phyloP scores from a whole-genome alignment of 2,113 vertebrate genomes.

The Hoplias malabaricus region DNA sequence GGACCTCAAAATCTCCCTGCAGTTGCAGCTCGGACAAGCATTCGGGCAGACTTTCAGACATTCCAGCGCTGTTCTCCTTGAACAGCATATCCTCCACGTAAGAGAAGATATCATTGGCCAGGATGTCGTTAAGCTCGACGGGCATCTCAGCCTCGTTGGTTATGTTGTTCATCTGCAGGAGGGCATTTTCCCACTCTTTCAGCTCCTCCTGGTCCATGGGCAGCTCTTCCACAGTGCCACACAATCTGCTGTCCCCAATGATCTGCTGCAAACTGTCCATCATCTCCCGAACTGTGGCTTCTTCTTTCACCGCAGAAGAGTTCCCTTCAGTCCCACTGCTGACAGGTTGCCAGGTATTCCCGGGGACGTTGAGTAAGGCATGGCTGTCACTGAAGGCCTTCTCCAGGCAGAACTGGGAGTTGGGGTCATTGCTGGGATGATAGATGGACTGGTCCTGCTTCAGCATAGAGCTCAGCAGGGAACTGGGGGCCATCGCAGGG shows the following conservation, averaged over 20 bases:
- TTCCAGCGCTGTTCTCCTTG: slow-evolving; percentile 51
- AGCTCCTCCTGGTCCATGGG: slow-evolving; percentile 22
- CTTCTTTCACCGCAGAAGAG: slow-evolving; percentile 36
- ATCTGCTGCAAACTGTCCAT: slow-evolving; percentile 58
- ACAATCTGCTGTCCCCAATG: slow-evolving; percentile 24
- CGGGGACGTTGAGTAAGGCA: slow-evolving; percentile 61
- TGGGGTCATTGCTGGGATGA: not conserved
- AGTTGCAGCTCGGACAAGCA: slow-evolving; percentile 51
- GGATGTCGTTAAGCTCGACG: slow-evolving; percentile 36
- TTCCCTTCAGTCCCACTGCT: accelerated
- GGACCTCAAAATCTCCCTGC: not conserved
- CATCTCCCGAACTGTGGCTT: slow-evolving; percentile 51
- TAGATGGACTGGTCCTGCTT: slow-evolving; percentile 71
- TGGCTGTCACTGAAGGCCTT: slow-evolving; percentile 67
- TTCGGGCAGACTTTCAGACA: slow-evolving; percentile 33
- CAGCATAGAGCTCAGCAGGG: slow-evolving; percentile 73
- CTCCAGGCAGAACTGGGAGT: slow-evolving; percentile 63
- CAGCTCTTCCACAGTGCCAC: slow-evolving; percentile 42
- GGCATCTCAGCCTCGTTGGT: not conserved
- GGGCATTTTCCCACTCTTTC: slow-evolving; percentile 62
- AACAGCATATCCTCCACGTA: slow-evolving; percentile 69
- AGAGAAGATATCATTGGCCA: slow-evolving; percentile 57
- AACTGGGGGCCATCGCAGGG: slow-evolving; percentile 47
- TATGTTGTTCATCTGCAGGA: slow-evolving; percentile 52
- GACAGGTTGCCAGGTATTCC: slow-evolving; percentile 44